A percentile compares a stretch with the other conserved stretches of the same genome.
phyloP scores from a whole-genome alignment of 2,888 invertebrate species.

The Mycalesis mineus region DNA sequence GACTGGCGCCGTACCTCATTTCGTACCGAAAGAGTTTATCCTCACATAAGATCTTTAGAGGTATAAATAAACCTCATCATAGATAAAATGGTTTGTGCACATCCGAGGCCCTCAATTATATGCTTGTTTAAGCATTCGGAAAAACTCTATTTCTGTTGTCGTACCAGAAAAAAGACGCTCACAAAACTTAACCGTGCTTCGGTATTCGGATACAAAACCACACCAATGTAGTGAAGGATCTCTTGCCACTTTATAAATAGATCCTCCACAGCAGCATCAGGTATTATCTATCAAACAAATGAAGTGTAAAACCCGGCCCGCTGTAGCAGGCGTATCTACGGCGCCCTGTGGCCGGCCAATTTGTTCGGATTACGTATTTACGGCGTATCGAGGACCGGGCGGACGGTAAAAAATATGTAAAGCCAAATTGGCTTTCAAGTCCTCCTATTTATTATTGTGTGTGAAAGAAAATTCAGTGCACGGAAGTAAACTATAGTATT shows the following conservation, averaged over 20 bases:
- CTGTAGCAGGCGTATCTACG: slow-evolving; percentile 20
- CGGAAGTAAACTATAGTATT: slow-evolving; percentile 12
- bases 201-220: background rate
- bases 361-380: slow-evolving; percentile 64
- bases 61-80: no score
- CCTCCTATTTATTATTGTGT: slow-evolving; percentile 38
- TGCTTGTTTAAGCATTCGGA: no score
- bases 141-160: no score
- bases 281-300: slow-evolving; percentile 48
- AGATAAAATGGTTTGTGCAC: no score
- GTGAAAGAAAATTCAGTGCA: slow-evolving; percentile 13
- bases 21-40: no score
- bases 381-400: slow-evolving; percentile 45
- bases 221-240: background rate
- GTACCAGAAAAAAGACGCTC: no score
- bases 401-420: slow-evolving; percentile 48
- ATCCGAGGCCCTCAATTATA: no score
- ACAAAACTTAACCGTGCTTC: no score
- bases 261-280: background rate
- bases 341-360: slow-evolving; percentile 41
- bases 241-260: background rate
- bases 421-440: slow-evolving; percentile 39
- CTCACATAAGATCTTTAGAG: no score
- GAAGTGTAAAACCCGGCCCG: slow-evolving; percentile 48
- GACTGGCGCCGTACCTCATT: no score